Evolutionary conservation across 2,113 vertebrate species (phyloP).

Genomic region (Dunckerocampus dactyliophorus): DNA sequence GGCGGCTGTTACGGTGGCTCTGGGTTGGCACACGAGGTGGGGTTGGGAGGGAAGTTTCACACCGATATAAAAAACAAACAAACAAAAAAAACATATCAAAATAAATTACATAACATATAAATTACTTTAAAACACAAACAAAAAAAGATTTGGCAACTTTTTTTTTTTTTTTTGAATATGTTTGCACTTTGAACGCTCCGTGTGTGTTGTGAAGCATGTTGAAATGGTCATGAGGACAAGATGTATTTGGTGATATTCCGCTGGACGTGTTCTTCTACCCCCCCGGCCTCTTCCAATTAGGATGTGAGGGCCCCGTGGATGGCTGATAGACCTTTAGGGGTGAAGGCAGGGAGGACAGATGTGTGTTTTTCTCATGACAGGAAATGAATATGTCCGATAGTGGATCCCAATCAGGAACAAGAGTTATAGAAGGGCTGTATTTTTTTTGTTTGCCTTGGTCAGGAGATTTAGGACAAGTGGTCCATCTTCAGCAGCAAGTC

Average conservation of each 20-base stretch:
- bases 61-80: conserved; percentile 54
- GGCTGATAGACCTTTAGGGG: conserved; percentile 6
- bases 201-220: conserved; percentile 30
- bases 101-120: conserved; percentile 70
- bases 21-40: conserved; percentile 66
- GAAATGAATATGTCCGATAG: conserved; percentile 13
- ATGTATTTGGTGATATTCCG: conserved; percentile 39
- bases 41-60: conserved; percentile 43
- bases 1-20: conserved; percentile 22
- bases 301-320: conserved; percentile 12
- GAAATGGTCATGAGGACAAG: conserved; percentile 29
- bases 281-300: not conserved
- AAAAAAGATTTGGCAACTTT: conserved; percentile 70
- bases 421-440: not conserved
- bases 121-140: conserved; percentile 46
- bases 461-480: conserved; percentile 30
- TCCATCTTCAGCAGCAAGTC: conserved; percentile 20
- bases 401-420: conserved; percentile 25
- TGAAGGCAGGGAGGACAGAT: conserved; percentile 42
- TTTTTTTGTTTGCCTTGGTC: not conserved
- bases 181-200: conserved; percentile 21
- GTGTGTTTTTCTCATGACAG: conserved; percentile 12
- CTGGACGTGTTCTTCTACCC: not conserved
- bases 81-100: conserved; percentile 53
- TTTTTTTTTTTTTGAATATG: conserved; percentile 28